phyloP scores from a whole-genome alignment of 1,140 invertebrate genomes.

The Littorina saxatilis region DNA sequence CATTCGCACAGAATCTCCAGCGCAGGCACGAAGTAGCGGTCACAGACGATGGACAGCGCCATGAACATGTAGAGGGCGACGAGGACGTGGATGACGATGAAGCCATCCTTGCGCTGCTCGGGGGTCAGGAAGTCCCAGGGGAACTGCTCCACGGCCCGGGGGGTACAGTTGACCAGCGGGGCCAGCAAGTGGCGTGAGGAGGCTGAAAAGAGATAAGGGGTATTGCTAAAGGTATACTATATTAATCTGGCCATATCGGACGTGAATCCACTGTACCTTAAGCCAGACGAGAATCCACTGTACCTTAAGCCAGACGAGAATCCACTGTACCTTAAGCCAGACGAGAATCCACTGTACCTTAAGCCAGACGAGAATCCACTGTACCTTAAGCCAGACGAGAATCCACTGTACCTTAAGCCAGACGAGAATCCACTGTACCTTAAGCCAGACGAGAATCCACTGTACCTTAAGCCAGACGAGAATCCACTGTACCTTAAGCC shows the following conservation, averaged over 20 bases:
- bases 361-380: too few relatives aligned
- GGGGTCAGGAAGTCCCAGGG: constrained; percentile 71
- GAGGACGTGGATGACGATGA: constrained; percentile 65
- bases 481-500: too few relatives aligned
- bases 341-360: not conserved
- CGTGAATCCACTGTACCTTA: too few relatives aligned
- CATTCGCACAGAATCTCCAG: constrained; percentile 70
- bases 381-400: too few relatives aligned
- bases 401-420: too few relatives aligned
- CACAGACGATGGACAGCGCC: constrained; percentile 72
- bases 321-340: too few relatives aligned
- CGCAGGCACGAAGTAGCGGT: constrained; percentile 74
- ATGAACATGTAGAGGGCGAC: constrained; percentile 68
- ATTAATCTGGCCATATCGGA: too few relatives aligned
- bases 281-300: not conserved
- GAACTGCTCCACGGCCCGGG: constrained; percentile 72
- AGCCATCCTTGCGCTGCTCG: constrained; percentile 67
- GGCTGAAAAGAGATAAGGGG: constrained; percentile 39
- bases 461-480: too few relatives aligned
- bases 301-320: not conserved
- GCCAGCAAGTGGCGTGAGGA: constrained; percentile 50
- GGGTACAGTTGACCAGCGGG: constrained; percentile 75
- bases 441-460: too few relatives aligned
- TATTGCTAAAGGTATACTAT: too few relatives aligned
- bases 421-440: too few relatives aligned